Conservation (phyloP, 2,113 vertebrate species). For the Scopus umbretta region DNA sequence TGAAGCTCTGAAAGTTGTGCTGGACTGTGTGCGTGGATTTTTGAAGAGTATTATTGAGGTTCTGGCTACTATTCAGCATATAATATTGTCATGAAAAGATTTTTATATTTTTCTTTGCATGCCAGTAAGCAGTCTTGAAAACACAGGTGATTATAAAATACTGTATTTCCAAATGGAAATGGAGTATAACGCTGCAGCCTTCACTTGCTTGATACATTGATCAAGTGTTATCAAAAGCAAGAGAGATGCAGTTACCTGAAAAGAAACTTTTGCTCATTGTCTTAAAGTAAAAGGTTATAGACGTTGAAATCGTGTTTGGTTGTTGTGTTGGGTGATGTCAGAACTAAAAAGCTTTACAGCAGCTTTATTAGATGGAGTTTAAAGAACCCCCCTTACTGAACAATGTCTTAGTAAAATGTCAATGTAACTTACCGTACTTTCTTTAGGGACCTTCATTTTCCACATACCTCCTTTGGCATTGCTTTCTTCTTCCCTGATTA, state of each 20-base stretch:
- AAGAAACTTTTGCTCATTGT: not conserved
- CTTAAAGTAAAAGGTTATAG: not conserved
- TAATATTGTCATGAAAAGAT: not conserved
- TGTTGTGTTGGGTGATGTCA: not conserved
- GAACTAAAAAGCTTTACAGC: not conserved
- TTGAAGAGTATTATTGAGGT: not conserved
- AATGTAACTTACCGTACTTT: conserved; percentile 80
- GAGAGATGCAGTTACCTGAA: not conserved
- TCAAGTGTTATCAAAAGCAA: not conserved
- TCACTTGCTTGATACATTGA: not conserved
- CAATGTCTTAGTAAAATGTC: not conserved
- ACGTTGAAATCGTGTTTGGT: not conserved
- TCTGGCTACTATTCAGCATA: not conserved
- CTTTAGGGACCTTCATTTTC: conserved; percentile 97
- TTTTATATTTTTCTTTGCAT: not conserved
- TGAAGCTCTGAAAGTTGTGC: not conserved
- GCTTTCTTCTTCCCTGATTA: conserved; percentile 92
- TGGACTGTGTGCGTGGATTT: not conserved
- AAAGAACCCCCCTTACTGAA: not conserved
- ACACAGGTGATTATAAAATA: not conserved
- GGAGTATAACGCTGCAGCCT: not conserved
- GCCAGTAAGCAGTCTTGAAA: not conserved
- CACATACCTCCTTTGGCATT: conserved; percentile 93
- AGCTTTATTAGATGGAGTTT: not conserved
- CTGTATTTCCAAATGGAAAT: not conserved